These are phyloP conservation scores for Mercenaria mercenaria DNA, from an alignment of 1,140 invertebrate species.

Conservation along the genomic window DNA sequence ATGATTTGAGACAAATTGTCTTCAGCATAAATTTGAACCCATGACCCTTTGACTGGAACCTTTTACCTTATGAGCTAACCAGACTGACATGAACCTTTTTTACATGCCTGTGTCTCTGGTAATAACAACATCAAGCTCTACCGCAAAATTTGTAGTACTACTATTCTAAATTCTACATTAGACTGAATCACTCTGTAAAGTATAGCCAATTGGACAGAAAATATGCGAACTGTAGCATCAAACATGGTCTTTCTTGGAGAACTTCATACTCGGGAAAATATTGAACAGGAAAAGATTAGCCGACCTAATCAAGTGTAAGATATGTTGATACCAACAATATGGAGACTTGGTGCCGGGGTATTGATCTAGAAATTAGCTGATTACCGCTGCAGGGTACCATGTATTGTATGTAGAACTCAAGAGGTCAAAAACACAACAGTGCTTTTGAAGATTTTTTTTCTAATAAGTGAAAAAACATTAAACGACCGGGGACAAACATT, in stretches of 20 bases:
- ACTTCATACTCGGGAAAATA: not conserved
- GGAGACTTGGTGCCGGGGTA: not conserved
- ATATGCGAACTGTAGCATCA: not conserved
- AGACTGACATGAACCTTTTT: no score
- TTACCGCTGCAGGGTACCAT: not conserved
- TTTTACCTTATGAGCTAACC: no score
- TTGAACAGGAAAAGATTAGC: constrained; percentile 28
- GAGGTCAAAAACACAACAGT: not conserved
- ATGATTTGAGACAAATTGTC: no score
- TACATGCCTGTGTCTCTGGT: no score
- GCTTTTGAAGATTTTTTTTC: not conserved
- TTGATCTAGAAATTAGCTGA: constrained; percentile 22
- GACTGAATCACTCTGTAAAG: no score
- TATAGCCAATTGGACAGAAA: no score
- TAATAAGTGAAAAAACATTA: not conserved
- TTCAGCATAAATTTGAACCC: no score
- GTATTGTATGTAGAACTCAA: not conserved
- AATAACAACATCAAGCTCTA: no score
- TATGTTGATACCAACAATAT: constrained; percentile 20
- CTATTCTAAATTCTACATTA: no score
- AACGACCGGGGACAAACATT: not conserved
- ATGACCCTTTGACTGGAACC: no score
- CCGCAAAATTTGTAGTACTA: no score
- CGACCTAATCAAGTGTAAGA: constrained; percentile 25
- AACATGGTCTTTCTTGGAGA: not conserved